These are phyloP conservation scores for Antedon mediterranea DNA, from an alignment of 53 echinoderm and acorn worm genomes.

Conservation along the genomic window DNA sequence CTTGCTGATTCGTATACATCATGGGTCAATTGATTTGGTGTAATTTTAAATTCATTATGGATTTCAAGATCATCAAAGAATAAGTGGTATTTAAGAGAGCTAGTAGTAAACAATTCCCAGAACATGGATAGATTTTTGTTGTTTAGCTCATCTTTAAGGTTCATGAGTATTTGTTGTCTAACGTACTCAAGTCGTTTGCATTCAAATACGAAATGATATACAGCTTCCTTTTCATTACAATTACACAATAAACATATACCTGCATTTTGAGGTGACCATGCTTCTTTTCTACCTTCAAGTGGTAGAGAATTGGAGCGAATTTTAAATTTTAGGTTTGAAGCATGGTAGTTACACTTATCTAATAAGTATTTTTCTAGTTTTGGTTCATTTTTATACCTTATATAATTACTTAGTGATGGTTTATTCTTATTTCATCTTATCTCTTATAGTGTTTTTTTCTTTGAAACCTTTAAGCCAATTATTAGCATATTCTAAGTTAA, in stretches of 20 bases:
- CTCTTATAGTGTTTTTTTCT: background rate
- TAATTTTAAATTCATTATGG: too few relatives aligned
- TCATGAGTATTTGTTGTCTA: too few relatives aligned
- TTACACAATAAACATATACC: background rate
- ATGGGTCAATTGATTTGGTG: too few relatives aligned
- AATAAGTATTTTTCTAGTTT: background rate
- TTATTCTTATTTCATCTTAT: background rate
- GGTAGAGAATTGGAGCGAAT: background rate
- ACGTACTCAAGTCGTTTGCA: too few relatives aligned
- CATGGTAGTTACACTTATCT: background rate
- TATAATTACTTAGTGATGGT: background rate
- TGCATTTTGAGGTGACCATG: background rate
- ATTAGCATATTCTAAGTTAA: background rate
- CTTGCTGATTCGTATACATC: too few relatives aligned
- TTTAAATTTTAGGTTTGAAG: background rate
- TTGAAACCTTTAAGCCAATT: background rate
- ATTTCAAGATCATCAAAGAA: too few relatives aligned
- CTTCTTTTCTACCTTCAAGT: background rate
- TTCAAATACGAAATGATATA: too few relatives aligned
- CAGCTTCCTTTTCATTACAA: too few relatives aligned
- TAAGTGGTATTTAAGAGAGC: too few relatives aligned
- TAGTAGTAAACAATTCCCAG: too few relatives aligned
- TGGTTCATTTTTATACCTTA: background rate
- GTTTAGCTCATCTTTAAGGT: too few relatives aligned
- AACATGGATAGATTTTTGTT: too few relatives aligned